Base-by-base conservation (phyloP, 2,113 vertebrate species). In the Sterna hirundo region DNA sequence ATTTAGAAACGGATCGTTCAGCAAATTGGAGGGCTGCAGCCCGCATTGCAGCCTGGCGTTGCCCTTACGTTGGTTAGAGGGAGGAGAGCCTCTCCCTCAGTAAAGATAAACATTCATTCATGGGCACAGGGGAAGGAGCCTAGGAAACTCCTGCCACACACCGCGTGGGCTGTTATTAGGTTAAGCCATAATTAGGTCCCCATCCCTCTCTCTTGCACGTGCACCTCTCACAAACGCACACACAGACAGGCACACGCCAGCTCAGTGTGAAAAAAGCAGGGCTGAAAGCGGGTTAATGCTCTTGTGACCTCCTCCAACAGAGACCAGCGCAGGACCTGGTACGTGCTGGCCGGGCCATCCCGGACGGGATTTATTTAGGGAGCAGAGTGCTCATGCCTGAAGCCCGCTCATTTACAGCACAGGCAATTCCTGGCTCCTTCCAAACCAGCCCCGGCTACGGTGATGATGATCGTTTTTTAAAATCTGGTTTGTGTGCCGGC, bases 281-380 rank as follows among this genome's bases (percentile, higher is more conserved):
- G 72, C 52, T 64, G 79, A 23, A 51, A 27, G 52, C 5, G 38
- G 52, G n/a, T 60, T 75, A 19, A 38, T 13, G 71, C 11, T 4
- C 14, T 9, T 2, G 6, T 42, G 70, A 49, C 1, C 4, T 30
- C 62, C 17, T 14, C 34, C 21, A 55, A 36, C 65, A 60, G 49
- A 26, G 78, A 23, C 42, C 49, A 23, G 42, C 1, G 9, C 66
- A 42, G 76, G 20, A 54, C 65, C 52, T 30, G 1, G 44, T 34
- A 1, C 4, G 7, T 0, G 1, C 65, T 8, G 12, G 84, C n/a
- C 0, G 0, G 32, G 81, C 54, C 32, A 57, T 52, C 51, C 0
- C 2, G 49, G 77, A 38, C 34, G 40, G 57, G 64, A 52, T 15
- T 77, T 32, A 72, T 34, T 52, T 15, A 17, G 47, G 62, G 49